phyloP scores from a whole-genome alignment of 2,888 invertebrate species.

The Andrena hattorfiana region DNA sequence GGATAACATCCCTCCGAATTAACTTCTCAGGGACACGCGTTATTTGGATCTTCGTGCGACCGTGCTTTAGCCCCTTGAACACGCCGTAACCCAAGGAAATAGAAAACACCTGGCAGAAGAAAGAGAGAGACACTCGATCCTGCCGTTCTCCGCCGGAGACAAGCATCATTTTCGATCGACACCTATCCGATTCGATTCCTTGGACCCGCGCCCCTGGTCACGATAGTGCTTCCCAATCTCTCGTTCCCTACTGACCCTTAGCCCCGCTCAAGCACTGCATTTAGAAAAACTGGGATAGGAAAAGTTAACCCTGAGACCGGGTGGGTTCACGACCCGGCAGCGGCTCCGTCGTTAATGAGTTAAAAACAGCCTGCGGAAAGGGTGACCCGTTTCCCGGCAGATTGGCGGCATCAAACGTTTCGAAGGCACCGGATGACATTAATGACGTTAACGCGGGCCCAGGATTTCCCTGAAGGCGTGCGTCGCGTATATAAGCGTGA shows the following conservation, averaged over 20 bases:
- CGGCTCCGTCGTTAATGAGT: conserved; percentile 2
- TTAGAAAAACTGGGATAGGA: too few species aligned
- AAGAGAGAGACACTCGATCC: conserved; percentile 40
- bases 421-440: conserved; percentile 5
- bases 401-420: conserved; percentile 2
- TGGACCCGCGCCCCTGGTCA: background rate
- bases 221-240: background rate
- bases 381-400: conserved; percentile 8
- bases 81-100: conserved; percentile 42
- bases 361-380: background rate
- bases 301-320: too few species aligned
- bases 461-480: conserved; percentile 49
- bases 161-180: conserved; percentile 12
- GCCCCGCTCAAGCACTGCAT: too few species aligned
- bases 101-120: conserved; percentile 47
- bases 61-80: background rate
- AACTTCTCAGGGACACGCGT: too few species aligned
- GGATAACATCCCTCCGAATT: too few species aligned
- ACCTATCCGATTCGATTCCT: conserved; percentile 16
- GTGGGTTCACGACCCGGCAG: too few species aligned
- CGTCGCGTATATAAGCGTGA: conserved; percentile 46
- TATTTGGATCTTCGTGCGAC: background rate
- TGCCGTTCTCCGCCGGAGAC: background rate
- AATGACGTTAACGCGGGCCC: conserved; percentile 42
- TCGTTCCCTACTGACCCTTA: background rate